Evolutionary conservation across 2,888 invertebrate genomes (phyloP).

Genomic region (Syrista parreyssii): DNA sequence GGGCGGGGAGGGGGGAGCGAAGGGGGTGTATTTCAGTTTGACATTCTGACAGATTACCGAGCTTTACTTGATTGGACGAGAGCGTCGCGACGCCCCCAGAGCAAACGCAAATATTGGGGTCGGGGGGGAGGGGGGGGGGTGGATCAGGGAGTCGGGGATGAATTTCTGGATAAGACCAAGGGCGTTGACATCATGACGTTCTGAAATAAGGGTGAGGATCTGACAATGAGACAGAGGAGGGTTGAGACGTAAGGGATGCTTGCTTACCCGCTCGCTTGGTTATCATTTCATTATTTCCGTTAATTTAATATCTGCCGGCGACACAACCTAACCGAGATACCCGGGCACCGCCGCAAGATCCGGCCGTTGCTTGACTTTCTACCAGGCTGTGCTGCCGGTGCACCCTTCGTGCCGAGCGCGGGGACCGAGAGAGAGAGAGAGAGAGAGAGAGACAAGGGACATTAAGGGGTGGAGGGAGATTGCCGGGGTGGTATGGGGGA

Average conservation of each 20-base stretch:
- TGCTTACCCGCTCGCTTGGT: slow-evolving; percentile 38
- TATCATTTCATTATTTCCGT: slow-evolving; percentile 62
- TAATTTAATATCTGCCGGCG: slow-evolving; percentile 55
- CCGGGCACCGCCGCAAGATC: slow-evolving; percentile 14
- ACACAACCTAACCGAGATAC: not conserved
- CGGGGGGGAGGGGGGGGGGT: not conserved
- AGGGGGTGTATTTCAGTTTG: slow-evolving; percentile 24
- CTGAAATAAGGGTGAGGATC: not conserved
- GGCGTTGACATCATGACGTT: not conserved
- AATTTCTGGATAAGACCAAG: not conserved
- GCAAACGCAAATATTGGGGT: slow-evolving; percentile 8
- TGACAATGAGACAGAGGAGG: not conserved
- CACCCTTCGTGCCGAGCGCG: slow-evolving; percentile 10
- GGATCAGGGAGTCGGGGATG: not conserved
- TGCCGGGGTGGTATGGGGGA: slow-evolving; percentile 22
- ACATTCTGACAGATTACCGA: slow-evolving; percentile 40
- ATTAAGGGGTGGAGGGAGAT: not conserved
- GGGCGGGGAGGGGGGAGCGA: slow-evolving; percentile 1
- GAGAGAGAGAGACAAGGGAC: slow-evolving; percentile 9
- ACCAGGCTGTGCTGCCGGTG: slow-evolving; percentile 18
- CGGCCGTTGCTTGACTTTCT: slow-evolving; percentile 12
- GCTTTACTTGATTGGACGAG: slow-evolving; percentile 23
- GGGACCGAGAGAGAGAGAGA: not conserved
- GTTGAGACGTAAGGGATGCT: not conserved
- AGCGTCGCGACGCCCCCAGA: slow-evolving; percentile 11